Evolutionary conservation across 2,797 vertebrate genomes (phyloP).

Genomic region (Adelosebastes latens): DNA sequence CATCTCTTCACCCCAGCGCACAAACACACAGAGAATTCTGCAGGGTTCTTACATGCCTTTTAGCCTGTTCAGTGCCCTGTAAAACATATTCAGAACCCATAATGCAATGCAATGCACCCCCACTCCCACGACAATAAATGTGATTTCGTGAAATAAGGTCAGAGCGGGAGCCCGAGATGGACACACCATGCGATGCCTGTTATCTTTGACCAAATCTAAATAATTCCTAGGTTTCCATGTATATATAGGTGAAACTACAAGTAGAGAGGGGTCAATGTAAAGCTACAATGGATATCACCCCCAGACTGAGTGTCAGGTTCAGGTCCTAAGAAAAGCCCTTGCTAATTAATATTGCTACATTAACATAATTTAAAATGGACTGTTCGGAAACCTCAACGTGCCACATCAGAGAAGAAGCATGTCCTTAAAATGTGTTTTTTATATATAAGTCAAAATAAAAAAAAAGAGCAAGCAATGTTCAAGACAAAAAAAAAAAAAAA

Average conservation of each 20-base stretch:
- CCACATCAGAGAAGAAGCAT: conserved; percentile 62
- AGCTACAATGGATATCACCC: conserved; percentile 77
- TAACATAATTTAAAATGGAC: conserved; percentile 80
- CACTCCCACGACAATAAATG: not conserved
- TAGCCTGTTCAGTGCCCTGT: conserved; percentile 54
- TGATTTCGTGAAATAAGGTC: conserved; percentile 25
- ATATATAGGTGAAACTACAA: conserved; percentile 55
- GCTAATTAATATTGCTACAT: conserved; percentile 89
- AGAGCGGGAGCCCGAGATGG: conserved; percentile 21
- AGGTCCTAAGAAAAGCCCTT: conserved; percentile 85
- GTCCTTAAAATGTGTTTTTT: conserved; percentile 26
- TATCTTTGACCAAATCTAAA: conserved; percentile 34
- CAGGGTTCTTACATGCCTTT: conserved; percentile 33
- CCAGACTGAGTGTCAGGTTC: conserved; percentile 70
- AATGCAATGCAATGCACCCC: conserved; percentile 38
- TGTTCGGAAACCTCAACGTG: conserved; percentile 64
- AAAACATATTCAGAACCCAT: conserved; percentile 47
- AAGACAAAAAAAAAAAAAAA: conserved; percentile 49
- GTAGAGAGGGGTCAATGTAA: conserved; percentile 66
- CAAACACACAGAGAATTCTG: conserved; percentile 42
- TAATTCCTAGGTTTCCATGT: conserved; percentile 35
- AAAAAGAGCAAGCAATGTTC: conserved; percentile 62
- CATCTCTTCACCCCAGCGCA: conserved; percentile 30
- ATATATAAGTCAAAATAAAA: conserved; percentile 29
- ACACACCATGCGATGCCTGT: conserved; percentile 28